Conservation (phyloP, 2,888 invertebrate genomes). For the Hirtodrosophila confusa region DNA sequence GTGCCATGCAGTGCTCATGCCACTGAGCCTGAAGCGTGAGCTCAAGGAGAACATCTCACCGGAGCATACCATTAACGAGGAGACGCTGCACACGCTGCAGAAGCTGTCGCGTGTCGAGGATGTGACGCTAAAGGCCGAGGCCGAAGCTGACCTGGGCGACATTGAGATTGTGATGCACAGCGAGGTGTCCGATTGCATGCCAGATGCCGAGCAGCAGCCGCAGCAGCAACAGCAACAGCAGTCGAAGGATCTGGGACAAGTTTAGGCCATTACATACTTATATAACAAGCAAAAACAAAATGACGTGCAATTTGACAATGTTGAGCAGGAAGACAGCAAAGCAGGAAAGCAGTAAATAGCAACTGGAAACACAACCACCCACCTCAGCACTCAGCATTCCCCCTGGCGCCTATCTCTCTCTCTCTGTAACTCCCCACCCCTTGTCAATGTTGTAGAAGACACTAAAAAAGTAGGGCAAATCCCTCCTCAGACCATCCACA, state of each 20-base stretch:
- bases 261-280: slow-evolving; percentile 16
- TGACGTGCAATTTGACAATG: slow-evolving; percentile 64
- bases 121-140: slow-evolving; percentile 49
- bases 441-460: slow-evolving; percentile 31
- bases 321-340: slow-evolving; percentile 36
- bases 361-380: slow-evolving; percentile 49
- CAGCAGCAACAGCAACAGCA: slow-evolving; percentile 33
- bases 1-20: slow-evolving; percentile 84
- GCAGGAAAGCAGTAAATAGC: slow-evolving; percentile 8
- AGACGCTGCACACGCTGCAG: slow-evolving; percentile 75
- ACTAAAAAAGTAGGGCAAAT: slow-evolving; percentile 9
- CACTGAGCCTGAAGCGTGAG: slow-evolving; percentile 86
- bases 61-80: slow-evolving; percentile 85
- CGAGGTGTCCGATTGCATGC: slow-evolving; percentile 58
- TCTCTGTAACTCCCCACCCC: slow-evolving; percentile 41
- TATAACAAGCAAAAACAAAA: slow-evolving; percentile 10
- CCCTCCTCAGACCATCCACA: slow-evolving; percentile 12
- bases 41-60: slow-evolving; percentile 88
- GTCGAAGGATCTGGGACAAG: slow-evolving; percentile 46
- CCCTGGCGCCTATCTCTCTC: slow-evolving; percentile 7
- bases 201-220: slow-evolving; percentile 40
- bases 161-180: slow-evolving; percentile 73
- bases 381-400: slow-evolving; percentile 73
- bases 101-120: slow-evolving; percentile 70
- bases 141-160: slow-evolving; percentile 58